Evolutionary conservation across 2,888 invertebrate genomes (phyloP), one percentile per base, ranked within the genome.

Genomic region (Rhopalosiphum nymphaeae): DNA sequence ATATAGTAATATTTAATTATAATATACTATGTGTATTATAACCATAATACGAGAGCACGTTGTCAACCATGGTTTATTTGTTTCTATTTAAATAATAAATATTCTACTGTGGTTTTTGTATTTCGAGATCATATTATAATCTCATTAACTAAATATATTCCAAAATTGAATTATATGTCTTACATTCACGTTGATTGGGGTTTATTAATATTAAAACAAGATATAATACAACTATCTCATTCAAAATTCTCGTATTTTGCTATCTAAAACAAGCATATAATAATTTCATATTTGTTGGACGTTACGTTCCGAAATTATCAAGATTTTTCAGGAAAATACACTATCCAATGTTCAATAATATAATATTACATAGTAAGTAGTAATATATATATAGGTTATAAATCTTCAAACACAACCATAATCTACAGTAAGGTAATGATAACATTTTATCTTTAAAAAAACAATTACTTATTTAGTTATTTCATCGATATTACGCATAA

Each of bases 1-100:
- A 67, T 67, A 67, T 67, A 61, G n/a, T 67, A n/a, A 67, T 67
- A 67, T 67, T 67, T 67, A 67, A n/a, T 67, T 67, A 67, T 67
- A 13, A 67, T 67, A 13, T n/a, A 5, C n/a, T n/a, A n/a, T 67
- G n/a, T 11, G n/a, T 61, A 61, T 61, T n/a, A 61, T 29, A 61
- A 61, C 13, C 29, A 61, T 0, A 7, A 46, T 61, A 61, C 67
- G 36, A 36, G 16, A 78, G 67, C 78, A 78, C 36, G 21, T 78
- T 78, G 21, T 78, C 36, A 21, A 9, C 36, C 16, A 36, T 21
- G 2, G 36, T 36, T 36, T 78, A 78, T 25, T 36, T 78, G 78
- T 7, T 36, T 78, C 3, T 78, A 78, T 78, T 78, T 78, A 78
- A 42, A 78, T 78, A 78, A 42, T 78, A 78, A 36, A 78, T 78